A percentile compares a stretch with the other conserved stretches of the same genome.
Conservation (phyloP, 2,888 invertebrate genomes). For the Heliconius sara region DNA sequence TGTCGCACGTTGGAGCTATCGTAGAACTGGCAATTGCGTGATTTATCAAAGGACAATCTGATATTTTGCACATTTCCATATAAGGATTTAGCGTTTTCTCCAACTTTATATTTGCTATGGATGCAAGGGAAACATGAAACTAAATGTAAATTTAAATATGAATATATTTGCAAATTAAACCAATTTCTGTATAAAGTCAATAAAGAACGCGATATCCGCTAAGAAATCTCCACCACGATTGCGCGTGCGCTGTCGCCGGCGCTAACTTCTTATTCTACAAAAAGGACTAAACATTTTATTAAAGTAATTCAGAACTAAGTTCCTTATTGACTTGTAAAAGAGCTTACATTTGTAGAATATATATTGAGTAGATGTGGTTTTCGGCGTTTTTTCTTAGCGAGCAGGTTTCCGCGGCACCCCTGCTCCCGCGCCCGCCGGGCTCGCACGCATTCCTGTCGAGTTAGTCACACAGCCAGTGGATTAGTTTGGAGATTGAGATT, state of each 20-base stretch:
- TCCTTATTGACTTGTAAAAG: constrained; percentile 26
- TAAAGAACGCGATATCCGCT: constrained; percentile 42
- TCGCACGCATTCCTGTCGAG: constrained; percentile 52
- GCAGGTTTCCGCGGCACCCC: constrained; percentile 53
- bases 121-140: neutral
- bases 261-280: constrained; percentile 47
- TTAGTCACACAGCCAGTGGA: constrained; percentile 59
- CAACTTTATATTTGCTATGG: neutral
- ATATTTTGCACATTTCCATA: neutral
- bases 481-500: constrained; percentile 63
- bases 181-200: constrained; percentile 22
- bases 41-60: constrained; percentile 35
- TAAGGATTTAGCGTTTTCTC: neutral
- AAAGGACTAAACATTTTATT: constrained; percentile 36
- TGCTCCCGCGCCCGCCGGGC: constrained; percentile 48
- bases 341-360: constrained; percentile 22
- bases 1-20: constrained; percentile 32
- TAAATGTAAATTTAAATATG: neutral
- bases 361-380: constrained; percentile 34
- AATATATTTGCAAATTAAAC: constrained; percentile 14
- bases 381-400: constrained; percentile 48
- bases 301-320: constrained; percentile 4
- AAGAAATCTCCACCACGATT: constrained; percentile 50
- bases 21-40: constrained; percentile 30
- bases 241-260: constrained; percentile 52